Evolutionary conservation across 2,113 vertebrate genomes (phyloP).

Genomic region (Parus major): DNA sequence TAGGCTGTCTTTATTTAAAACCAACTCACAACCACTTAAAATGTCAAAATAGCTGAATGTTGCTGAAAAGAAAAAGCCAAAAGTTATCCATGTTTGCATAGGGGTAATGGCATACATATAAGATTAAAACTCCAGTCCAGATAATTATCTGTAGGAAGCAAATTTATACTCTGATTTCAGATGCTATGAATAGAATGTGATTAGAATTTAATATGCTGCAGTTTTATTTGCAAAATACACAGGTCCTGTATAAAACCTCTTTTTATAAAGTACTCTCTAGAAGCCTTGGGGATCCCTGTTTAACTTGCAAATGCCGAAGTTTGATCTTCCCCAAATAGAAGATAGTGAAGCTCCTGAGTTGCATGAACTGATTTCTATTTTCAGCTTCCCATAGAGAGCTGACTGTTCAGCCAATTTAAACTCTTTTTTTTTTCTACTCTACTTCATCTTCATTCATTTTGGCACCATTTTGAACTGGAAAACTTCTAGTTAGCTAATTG

Average conservation of each 20-base stretch:
- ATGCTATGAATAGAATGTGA: conserved; percentile 61
- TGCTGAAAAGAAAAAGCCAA: conserved; percentile 5
- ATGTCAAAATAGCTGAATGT: conserved; percentile 27
- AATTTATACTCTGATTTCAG: conserved; percentile 50
- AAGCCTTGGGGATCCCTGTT: conserved; percentile 63
- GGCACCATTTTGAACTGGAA: conserved; percentile 64
- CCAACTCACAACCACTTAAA: conserved; percentile 17
- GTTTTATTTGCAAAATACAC: conserved; percentile 63
- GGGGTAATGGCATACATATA: not conserved
- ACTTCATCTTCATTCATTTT: conserved; percentile 61
- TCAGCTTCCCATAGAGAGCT: conserved; percentile 56
- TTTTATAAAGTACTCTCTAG: conserved; percentile 36
- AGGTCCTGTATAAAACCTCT: conserved; percentile 45
- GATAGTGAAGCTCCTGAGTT: conserved; percentile 65
- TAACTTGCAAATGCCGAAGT: conserved; percentile 67
- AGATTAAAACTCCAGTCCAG: conserved; percentile 38
- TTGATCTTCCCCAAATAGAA: conserved; percentile 69
- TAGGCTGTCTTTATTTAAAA: conserved; percentile 17
- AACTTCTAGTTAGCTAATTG: conserved; percentile 60
- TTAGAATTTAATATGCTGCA: conserved; percentile 54
- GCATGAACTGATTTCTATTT: conserved; percentile 55
- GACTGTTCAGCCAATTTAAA: conserved; percentile 64
- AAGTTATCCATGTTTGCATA: conserved; percentile 4
- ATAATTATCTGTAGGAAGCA: conserved; percentile 45
- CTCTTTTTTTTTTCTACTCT: conserved; percentile 19